These are phyloP conservation scores for Zygogramma bicolorata DNA, from an alignment of 2,888 invertebrate species.

Conservation along the genomic window DNA sequence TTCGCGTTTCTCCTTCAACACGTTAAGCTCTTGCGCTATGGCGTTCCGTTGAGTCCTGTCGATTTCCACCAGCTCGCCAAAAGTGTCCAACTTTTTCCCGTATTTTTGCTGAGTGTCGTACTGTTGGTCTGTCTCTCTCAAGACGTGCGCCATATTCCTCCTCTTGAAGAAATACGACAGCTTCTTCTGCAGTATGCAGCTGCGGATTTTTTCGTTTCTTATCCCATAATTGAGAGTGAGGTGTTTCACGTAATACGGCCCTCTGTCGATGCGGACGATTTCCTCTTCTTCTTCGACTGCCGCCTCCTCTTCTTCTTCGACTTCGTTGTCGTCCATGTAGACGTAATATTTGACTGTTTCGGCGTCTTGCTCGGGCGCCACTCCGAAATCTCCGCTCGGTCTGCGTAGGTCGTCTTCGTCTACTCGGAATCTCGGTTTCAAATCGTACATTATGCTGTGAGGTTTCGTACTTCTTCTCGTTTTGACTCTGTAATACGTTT, in stretches of 20 bases:
- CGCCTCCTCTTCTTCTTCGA: constrained; percentile 38
- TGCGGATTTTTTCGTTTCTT: constrained; percentile 47
- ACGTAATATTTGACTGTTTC: background rate
- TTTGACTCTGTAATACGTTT: background rate
- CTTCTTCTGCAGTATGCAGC: constrained; percentile 60
- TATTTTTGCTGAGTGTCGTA: constrained; percentile 57
- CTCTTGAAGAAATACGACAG: constrained; percentile 60
- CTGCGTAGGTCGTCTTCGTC: constrained; percentile 9
- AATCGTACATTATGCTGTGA: background rate
- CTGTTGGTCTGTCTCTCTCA: constrained; percentile 53
- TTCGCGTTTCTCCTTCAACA: constrained; percentile 48
- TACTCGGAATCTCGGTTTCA: background rate
- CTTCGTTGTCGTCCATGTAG: constrained; percentile 26
- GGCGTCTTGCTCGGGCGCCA: background rate
- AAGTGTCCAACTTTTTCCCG: constrained; percentile 54
- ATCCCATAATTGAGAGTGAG: constrained; percentile 36
- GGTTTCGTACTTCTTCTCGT: background rate
- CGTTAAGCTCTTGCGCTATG: constrained; percentile 51
- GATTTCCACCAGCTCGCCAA: constrained; percentile 46
- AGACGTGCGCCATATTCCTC: constrained; percentile 61
- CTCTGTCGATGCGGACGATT: constrained; percentile 34
- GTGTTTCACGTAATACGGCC: constrained; percentile 45
- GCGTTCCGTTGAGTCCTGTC: constrained; percentile 45
- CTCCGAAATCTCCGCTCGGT: constrained; percentile 12
- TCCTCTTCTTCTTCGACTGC: constrained; percentile 34